These are phyloP conservation scores for Falco naumanni DNA, from an alignment of 2,797 vertebrate genomes.

Conservation along the genomic window DNA sequence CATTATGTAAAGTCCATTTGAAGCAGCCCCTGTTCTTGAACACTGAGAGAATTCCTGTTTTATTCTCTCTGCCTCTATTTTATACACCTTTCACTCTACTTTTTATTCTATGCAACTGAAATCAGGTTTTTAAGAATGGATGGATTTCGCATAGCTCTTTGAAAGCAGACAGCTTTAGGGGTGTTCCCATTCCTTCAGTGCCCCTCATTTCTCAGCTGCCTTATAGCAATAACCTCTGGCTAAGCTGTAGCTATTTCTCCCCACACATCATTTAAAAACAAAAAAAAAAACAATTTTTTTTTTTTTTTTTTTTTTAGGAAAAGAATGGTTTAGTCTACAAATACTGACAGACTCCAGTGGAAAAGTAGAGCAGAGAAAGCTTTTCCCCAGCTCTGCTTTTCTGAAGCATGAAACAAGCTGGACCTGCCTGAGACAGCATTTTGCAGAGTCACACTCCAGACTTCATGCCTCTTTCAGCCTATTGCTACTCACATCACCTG, in stretches of 20 bases:
- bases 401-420: background rate
- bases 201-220: slow-evolving; percentile 13
- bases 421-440: slow-evolving; percentile 12
- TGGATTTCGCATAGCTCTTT: background rate
- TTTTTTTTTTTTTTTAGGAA: background rate
- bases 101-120: background rate
- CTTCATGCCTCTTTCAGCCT: background rate
- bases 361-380: background rate
- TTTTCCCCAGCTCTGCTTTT: background rate
- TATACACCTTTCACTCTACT: background rate
- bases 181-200: background rate
- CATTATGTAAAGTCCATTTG: background rate
- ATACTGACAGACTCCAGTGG: background rate
- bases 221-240: background rate
- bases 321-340: background rate
- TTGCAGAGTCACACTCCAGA: slow-evolving; percentile 44
- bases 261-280: background rate
- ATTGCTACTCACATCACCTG: background rate
- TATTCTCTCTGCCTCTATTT: background rate
- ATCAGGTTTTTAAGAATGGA: background rate
- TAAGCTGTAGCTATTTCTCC: background rate
- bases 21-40: background rate
- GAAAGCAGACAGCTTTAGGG: background rate
- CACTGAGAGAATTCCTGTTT: background rate
- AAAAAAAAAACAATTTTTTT: too few species aligned